Percentiles rank a stretch among this genome's conserved stretches.
phyloP scores from a whole-genome alignment of 2,113 vertebrate species.

The Potamarius usumacintae region DNA sequence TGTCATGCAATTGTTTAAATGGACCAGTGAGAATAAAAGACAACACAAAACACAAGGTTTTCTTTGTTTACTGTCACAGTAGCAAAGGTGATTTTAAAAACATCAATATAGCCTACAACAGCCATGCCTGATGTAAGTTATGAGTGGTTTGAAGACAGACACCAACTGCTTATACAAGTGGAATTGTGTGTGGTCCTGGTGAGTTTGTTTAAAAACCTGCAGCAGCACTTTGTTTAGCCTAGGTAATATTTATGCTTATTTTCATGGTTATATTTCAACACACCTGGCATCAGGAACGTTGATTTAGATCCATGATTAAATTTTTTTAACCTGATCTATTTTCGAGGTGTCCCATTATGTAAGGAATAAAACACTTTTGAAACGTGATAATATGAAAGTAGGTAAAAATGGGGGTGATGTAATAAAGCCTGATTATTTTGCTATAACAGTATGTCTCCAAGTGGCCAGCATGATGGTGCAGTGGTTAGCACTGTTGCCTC shows the following conservation, averaged over 20 bases:
- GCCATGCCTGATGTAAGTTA: background rate
- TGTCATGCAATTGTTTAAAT: background rate
- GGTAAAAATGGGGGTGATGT: background rate
- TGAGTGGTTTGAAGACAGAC: background rate
- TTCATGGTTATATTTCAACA: background rate
- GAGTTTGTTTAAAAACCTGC: background rate
- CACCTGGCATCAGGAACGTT: background rate
- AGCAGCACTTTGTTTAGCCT: background rate
- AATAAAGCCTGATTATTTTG: no score
- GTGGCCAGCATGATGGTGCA: no score
- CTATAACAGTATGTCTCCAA: no score
- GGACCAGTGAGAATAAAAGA: slow-evolving; percentile 29
- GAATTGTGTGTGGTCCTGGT: background rate
- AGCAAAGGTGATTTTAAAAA: background rate
- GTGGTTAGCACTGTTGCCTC: no score
- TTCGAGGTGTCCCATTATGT: background rate
- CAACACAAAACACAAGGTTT: background rate
- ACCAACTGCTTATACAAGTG: background rate
- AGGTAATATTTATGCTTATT: background rate
- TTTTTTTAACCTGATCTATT: background rate
- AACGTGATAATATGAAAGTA: background rate
- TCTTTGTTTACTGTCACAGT: background rate
- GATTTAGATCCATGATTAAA: background rate
- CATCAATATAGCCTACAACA: background rate
- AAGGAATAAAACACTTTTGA: background rate